Evolutionary conservation across 1,140 invertebrate species (phyloP).

Genomic region (Scaptomyza montana): DNA sequence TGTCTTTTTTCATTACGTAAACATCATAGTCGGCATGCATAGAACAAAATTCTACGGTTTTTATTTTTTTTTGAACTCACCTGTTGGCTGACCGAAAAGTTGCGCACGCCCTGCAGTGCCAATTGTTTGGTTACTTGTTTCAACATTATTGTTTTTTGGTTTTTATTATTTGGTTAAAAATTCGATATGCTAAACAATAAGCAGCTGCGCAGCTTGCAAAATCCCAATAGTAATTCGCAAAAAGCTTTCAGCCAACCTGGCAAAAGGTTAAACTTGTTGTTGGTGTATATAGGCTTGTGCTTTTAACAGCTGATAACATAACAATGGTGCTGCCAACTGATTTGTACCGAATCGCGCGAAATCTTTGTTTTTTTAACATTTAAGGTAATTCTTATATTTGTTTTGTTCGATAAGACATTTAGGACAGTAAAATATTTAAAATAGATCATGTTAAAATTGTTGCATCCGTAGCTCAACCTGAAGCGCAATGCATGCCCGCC

Average conservation of each 20-base stretch:
- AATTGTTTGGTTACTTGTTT: constrained; percentile 83
- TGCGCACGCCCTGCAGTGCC: constrained; percentile 79
- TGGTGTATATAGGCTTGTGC: constrained; percentile 1
- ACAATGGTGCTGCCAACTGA: constrained; percentile 43
- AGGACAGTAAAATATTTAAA: constrained; percentile 25
- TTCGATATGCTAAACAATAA: constrained; percentile 49
- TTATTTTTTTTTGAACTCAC: constrained; percentile 43
- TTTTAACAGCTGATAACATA: constrained; percentile 23
- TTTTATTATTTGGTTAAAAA: constrained; percentile 58
- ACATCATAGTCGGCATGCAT: constrained; percentile 26
- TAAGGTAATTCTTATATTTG: constrained; percentile 32
- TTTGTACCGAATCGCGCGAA: constrained; percentile 12
- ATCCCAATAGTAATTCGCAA: constrained; percentile 63
- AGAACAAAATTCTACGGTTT: background rate
- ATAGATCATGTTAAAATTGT: constrained; percentile 57
- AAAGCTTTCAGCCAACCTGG: constrained; percentile 39
- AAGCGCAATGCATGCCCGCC: constrained; percentile 87
- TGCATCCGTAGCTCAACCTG: constrained; percentile 85
- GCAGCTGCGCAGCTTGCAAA: constrained; percentile 57
- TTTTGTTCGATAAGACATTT: constrained; percentile 39
- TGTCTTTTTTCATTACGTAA: constrained; percentile 58
- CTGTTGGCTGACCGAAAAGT: constrained; percentile 76
- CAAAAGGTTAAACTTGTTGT: constrained; percentile 43
- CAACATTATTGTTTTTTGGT: constrained; percentile 68
- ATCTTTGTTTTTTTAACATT: constrained; percentile 18